phyloP scores from a whole-genome alignment of 2,797 vertebrate genomes.

The Protonibea diacanthus region DNA sequence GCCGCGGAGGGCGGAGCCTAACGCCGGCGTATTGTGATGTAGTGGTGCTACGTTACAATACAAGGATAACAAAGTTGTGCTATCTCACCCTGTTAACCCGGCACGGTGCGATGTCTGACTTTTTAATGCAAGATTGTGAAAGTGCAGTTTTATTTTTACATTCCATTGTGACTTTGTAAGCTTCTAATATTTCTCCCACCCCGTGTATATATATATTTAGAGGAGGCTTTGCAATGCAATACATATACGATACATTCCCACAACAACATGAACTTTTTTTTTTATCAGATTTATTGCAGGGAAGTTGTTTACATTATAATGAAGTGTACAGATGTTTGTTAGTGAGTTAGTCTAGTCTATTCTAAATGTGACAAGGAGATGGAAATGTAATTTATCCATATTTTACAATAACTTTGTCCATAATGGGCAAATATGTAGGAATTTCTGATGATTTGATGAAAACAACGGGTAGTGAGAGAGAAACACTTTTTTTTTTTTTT shows the following conservation, averaged over 20 bases:
- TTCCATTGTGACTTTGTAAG: background rate
- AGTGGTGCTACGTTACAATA: no score
- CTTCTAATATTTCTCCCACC: background rate
- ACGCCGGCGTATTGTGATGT: no score
- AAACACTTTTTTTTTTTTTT: no score
- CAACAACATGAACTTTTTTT: background rate
- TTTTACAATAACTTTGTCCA: background rate
- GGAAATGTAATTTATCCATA: background rate
- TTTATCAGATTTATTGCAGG: constrained; percentile 3
- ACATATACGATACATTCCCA: background rate
- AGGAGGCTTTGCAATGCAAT: background rate
- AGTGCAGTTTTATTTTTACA: background rate
- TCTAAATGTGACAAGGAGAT: no score
- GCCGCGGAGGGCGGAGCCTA: constrained; percentile 11
- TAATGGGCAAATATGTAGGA: background rate
- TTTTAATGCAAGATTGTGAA: background rate
- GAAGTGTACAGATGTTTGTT: background rate
- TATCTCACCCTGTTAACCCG: background rate
- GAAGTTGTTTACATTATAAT: background rate
- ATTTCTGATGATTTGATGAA: background rate
- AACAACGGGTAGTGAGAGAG: background rate
- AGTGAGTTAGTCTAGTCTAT: background rate
- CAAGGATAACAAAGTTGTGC: no score
- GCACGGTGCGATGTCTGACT: background rate
- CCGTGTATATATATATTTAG: background rate